Percentiles rank a stretch among this genome's conserved stretches.
Conservation (phyloP, 2,888 invertebrate genomes). For the Tipula helvola region DNA sequence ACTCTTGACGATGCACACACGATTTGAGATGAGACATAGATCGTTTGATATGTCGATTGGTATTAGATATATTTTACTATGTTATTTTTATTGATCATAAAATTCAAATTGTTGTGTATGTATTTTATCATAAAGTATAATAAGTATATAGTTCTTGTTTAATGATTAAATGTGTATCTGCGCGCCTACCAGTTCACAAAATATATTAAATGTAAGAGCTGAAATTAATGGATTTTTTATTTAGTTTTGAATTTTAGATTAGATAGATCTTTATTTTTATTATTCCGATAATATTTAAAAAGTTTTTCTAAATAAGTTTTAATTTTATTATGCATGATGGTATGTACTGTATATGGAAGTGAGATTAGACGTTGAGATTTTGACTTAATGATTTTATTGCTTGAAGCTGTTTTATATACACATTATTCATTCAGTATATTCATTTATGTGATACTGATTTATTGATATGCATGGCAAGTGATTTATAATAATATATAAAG, state of each 20-base stretch:
- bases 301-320: background rate
- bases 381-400: slow-evolving; percentile 4
- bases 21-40: background rate
- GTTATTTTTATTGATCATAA: background rate
- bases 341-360: background rate
- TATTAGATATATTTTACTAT: background rate
- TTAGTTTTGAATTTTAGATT: background rate
- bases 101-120: background rate
- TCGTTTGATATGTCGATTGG: background rate
- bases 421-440: background rate
- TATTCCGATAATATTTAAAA: background rate
- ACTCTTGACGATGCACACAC: background rate
- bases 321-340: background rate
- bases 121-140: background rate
- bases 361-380: background rate
- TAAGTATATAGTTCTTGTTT: background rate
- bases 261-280: background rate
- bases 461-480: background rate
- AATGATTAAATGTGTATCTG: background rate
- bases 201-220: background rate
- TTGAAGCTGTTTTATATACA: background rate
- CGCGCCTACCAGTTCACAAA: background rate
- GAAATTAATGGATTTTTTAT: background rate
- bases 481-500: background rate
- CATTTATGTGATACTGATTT: background rate